Conservation (phyloP, 2,113 vertebrate species). For the Grammomys dolichurus region DNA sequence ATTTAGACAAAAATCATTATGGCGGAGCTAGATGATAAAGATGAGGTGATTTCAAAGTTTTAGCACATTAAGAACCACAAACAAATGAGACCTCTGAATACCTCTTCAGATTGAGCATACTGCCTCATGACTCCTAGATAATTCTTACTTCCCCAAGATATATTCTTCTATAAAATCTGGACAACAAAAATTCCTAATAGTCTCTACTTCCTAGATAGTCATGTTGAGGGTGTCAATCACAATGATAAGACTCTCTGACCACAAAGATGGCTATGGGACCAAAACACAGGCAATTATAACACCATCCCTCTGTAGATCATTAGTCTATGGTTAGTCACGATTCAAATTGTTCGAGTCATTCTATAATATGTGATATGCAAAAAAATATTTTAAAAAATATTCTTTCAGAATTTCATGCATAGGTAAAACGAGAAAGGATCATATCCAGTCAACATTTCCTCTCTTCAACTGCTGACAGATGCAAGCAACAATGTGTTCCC, state of each 20-base stretch:
- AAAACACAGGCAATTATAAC: not conserved
- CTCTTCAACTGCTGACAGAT: not conserved
- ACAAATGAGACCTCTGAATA: slow-evolving; percentile 18
- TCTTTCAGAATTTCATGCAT: not conserved
- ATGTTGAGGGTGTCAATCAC: not conserved
- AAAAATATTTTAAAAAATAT: not conserved
- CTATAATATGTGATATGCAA: not conserved
- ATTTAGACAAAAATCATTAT: not conserved
- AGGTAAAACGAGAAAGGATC: not conserved
- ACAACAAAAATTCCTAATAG: not conserved
- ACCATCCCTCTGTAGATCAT: not conserved
- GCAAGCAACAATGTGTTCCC: not conserved
- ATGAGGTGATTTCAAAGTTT: slow-evolving; percentile 3
- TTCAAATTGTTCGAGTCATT: not conserved
- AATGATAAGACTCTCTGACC: not conserved
- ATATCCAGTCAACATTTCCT: not conserved
- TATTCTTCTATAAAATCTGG: not conserved
- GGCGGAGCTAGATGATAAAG: not conserved
- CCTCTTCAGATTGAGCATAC: not conserved
- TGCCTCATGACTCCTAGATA: not conserved
- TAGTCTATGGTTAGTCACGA: not conserved
- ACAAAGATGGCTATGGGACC: not conserved
- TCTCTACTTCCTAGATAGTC: not conserved
- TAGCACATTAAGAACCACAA: not conserved
- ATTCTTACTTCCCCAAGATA: slow-evolving; percentile 6